Conservation (phyloP, 64 coral and sea anemone species). For the Stylophora pistillata region DNA sequence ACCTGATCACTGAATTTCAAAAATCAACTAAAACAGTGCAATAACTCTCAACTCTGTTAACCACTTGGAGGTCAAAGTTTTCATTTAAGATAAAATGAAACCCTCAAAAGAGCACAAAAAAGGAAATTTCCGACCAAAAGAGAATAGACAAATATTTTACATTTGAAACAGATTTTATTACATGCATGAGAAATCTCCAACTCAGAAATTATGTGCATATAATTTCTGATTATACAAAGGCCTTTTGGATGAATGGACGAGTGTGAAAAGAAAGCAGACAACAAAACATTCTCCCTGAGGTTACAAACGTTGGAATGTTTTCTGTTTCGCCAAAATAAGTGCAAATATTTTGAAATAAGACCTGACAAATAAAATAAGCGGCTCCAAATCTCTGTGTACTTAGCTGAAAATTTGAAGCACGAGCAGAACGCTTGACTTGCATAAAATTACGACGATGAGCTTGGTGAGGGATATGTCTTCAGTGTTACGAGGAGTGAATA, state of each 20-base stretch:
- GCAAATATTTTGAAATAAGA: slow-evolving; percentile 41
- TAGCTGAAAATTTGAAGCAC: neutral
- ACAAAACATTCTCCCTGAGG: neutral
- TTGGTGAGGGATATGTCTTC: neutral
- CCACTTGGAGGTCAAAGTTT: neutral
- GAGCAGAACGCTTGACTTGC: neutral
- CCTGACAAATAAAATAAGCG: slow-evolving; percentile 16
- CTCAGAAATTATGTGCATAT: slow-evolving; percentile 18
- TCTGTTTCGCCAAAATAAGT: neutral
- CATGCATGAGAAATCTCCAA: slow-evolving; percentile 4
- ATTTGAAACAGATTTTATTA: neutral
- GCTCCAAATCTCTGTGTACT: slow-evolving; percentile 17
- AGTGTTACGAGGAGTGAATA: neutral
- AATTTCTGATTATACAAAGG: neutral
- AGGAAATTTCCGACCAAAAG: neutral
- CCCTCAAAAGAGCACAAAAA: neutral
- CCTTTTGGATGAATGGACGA: neutral
- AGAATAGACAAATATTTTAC: neutral
- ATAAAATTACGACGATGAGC: slow-evolving; percentile 1
- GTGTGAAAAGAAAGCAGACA: neutral
- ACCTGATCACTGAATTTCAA: too few relatives aligned
- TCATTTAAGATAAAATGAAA: neutral
- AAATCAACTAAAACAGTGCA: neutral
- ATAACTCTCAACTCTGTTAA: neutral
- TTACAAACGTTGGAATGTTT: neutral